These are phyloP conservation scores for Lithobates pipiens DNA, from an alignment of 2,797 vertebrate genomes.

Conservation along the genomic window DNA sequence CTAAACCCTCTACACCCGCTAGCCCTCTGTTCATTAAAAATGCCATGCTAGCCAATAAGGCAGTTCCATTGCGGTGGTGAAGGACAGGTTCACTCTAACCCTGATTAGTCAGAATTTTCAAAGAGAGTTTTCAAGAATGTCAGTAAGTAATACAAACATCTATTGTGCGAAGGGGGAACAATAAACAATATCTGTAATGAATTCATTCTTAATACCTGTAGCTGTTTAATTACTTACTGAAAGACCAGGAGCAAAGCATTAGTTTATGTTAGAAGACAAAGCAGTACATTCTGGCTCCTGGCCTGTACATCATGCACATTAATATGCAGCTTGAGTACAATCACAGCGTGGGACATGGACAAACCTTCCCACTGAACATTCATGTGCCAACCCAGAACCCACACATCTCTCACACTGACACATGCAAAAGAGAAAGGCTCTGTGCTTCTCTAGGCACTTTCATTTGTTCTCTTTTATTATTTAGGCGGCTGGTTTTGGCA, in stretches of 20 bases:
- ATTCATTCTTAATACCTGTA: neutral
- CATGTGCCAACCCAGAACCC: constrained; percentile 33
- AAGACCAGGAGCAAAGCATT: neutral
- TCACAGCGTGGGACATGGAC: constrained; percentile 39
- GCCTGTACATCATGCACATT: constrained; percentile 24
- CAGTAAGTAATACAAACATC: neutral
- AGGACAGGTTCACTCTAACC: too few species aligned
- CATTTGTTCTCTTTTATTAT: constrained; percentile 65
- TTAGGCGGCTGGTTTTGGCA: constrained; percentile 65
- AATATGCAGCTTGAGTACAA: constrained; percentile 21
- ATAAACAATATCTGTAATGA: constrained; percentile 13
- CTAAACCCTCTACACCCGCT: too few species aligned
- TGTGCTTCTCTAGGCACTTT: constrained; percentile 61
- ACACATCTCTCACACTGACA: constrained; percentile 51
- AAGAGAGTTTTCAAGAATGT: too few species aligned
- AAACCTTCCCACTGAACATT: constrained; percentile 1
- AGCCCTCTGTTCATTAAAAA: too few species aligned
- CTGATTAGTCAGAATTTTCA: too few species aligned
- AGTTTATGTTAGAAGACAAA: constrained; percentile 3
- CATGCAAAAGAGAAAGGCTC: constrained; percentile 57
- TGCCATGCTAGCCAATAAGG: too few species aligned
- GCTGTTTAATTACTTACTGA: constrained; percentile 6
- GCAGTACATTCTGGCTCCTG: neutral
- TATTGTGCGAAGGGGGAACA: neutral
- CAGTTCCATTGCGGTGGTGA: too few species aligned